phyloP scores from a whole-genome alignment of 2,797 vertebrate species.

The Enteromius argenteus region DNA sequence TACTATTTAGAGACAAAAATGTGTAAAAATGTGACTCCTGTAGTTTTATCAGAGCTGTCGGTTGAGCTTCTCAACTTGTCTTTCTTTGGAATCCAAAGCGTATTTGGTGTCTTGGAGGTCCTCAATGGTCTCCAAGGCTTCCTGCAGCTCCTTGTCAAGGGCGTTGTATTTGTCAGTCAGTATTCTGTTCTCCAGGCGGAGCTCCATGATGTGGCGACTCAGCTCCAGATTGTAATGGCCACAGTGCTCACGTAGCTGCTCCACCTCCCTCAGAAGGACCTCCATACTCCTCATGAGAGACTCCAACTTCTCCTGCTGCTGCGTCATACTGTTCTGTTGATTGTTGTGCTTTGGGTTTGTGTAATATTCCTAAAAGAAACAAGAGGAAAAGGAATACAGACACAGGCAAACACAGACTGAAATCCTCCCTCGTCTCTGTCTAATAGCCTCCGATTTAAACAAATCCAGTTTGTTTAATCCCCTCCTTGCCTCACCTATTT shows the following conservation, averaged over 20 bases:
- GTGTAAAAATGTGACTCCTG: background rate
- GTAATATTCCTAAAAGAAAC: constrained; percentile 42
- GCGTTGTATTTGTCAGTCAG: constrained; percentile 80
- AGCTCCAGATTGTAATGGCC: constrained; percentile 82
- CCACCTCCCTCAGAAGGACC: constrained; percentile 85
- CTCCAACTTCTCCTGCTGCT: constrained; percentile 73
- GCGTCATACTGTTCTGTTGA: constrained; percentile 22
- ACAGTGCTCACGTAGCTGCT: constrained; percentile 84
- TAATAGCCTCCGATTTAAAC: constrained; percentile 60
- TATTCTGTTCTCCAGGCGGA: constrained; percentile 82
- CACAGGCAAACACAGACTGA: background rate
- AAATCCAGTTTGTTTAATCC: constrained; percentile 65
- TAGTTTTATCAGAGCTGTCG: constrained; percentile 77
- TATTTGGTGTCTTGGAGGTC: constrained; percentile 81
- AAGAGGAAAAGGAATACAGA: background rate
- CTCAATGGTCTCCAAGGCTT: constrained; percentile 78
- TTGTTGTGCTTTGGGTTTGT: constrained; percentile 54
- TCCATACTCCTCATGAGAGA: constrained; percentile 87
- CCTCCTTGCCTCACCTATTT: constrained; percentile 40
- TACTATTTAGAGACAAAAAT: background rate
- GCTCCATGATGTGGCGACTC: constrained; percentile 75
- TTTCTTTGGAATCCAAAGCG: constrained; percentile 83
- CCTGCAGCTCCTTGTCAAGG: constrained; percentile 80
- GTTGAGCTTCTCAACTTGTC: constrained; percentile 84
- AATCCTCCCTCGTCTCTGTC: background rate